phyloP scores from a whole-genome alignment of 2,113 vertebrate species.

The Gorsachius goisagi region DNA sequence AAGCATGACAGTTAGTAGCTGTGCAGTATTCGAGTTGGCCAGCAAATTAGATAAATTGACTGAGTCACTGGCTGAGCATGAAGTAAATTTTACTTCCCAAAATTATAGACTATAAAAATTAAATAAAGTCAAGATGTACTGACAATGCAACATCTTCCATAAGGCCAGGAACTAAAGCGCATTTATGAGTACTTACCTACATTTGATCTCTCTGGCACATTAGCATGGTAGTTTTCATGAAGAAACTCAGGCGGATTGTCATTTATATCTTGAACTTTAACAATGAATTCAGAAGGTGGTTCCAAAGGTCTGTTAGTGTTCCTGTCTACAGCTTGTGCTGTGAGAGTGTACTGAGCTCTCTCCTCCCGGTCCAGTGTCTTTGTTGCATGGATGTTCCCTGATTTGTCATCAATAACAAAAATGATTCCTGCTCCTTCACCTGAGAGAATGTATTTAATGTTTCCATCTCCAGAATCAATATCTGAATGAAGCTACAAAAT shows the following conservation, averaged over 20 bases:
- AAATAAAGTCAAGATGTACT: neutral
- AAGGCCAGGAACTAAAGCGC: neutral
- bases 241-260: slow-evolving; percentile 97
- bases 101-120: neutral
- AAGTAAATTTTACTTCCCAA: neutral
- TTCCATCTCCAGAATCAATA: slow-evolving; percentile 91
- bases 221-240: slow-evolving; percentile 93
- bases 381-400: slow-evolving; percentile 98
- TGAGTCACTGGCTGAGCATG: neutral
- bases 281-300: slow-evolving; percentile 96
- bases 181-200: slow-evolving; percentile 85
- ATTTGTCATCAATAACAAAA: slow-evolving; percentile 99
- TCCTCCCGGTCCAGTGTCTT: slow-evolving; percentile 97
- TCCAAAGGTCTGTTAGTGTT: slow-evolving; percentile 94
- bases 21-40: neutral
- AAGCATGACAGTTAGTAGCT: neutral
- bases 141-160: neutral
- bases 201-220: slow-evolving; percentile 96
- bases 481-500: slow-evolving; percentile 93
- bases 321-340: slow-evolving; percentile 92
- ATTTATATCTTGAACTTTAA: slow-evolving; percentile 99
- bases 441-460: slow-evolving; percentile 98
- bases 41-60: neutral
- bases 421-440: slow-evolving; percentile 97
- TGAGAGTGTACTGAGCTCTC: slow-evolving; percentile 95